Evolutionary conservation across 64 coral and sea anemone species (phyloP).

Genomic region (Stichodactyla helianthus): DNA sequence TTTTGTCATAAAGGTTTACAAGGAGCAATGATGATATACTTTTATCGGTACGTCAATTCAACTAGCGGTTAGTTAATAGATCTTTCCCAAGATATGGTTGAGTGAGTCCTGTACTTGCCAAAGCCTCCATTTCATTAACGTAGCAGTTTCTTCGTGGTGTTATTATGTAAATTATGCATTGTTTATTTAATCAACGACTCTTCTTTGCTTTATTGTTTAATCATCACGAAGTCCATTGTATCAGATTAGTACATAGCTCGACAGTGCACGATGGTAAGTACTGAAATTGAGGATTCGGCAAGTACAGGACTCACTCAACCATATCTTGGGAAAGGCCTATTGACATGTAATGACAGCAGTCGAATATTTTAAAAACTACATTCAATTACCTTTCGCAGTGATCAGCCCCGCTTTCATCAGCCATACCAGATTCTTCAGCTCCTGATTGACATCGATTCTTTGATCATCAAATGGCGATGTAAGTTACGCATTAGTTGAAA

Average conservation of each 20-base stretch:
- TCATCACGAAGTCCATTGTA: too few species aligned
- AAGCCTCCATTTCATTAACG: too few species aligned
- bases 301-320: too few species aligned
- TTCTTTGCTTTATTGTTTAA: too few species aligned
- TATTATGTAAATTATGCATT: too few species aligned
- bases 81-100: too few species aligned
- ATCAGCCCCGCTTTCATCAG: constrained; percentile 76
- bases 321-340: too few species aligned
- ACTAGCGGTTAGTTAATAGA: background rate
- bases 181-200: too few species aligned
- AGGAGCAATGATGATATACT: constrained; percentile 82
- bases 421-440: constrained; percentile 91
- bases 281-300: too few species aligned
- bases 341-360: background rate
- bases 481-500: constrained; percentile 19
- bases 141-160: too few species aligned
- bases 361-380: background rate
- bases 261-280: background rate
- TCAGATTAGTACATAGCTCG: background rate
- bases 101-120: too few species aligned
- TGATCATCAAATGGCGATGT: constrained; percentile 96
- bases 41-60: constrained; percentile 61
- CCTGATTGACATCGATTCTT: constrained; percentile 93
- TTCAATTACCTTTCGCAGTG: constrained; percentile 15
- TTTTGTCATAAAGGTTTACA: constrained; percentile 76